Base-by-base conservation (phyloP, 2,797 vertebrate species). In the Garrulus glandarius region DNA sequence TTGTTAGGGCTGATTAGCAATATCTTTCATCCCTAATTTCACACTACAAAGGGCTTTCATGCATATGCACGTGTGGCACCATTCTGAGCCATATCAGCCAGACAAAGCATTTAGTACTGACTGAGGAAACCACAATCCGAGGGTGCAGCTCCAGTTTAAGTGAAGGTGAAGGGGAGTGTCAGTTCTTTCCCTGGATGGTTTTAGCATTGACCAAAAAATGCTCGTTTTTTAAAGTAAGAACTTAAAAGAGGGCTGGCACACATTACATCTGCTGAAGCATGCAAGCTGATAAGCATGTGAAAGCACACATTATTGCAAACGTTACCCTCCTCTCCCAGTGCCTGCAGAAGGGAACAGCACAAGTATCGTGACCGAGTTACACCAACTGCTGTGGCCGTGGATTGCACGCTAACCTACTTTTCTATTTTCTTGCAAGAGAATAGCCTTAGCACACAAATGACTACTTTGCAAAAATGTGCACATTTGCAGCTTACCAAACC, bases 11-110 rank as follows among this genome's bases (percentile, higher is more conserved):
- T 60, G 85, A 94, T 92, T 79, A 95, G 83, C 87, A 72, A 18
- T 87, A 95, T 94, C 92, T 93, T 96, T 96, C 85, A 94, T 81
- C 74, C 68, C 52, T 72, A 56, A 91, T 96, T 93, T 96, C 91
- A 93, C 91, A 93, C 85, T 59, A 74, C 79, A 94, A 93, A 94
- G 60, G 65, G 52, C 69, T 88, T 91, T 72, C 87, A 78, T 50
- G 86, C 80, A 56, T 21, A 39, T 60, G 87, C 95, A 92, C 72
- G 37, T 84, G 92, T 65, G 44, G 84, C 79, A 88, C 65, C 53
- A 55, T 65, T 93, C 92, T 86, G 65, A 83, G 61, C 47, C 1
- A 0, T n/a, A 93, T 50, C 61, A 88, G 87, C 47, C 79, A 89
- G 84, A 78, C 77, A 64, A 87, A 89, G 84, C 81, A 49, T 50